Percentiles rank a stretch among this genome's conserved stretches.
phyloP scores from a whole-genome alignment of 1,140 invertebrate genomes.

The Zaprionus camerounensis region DNA sequence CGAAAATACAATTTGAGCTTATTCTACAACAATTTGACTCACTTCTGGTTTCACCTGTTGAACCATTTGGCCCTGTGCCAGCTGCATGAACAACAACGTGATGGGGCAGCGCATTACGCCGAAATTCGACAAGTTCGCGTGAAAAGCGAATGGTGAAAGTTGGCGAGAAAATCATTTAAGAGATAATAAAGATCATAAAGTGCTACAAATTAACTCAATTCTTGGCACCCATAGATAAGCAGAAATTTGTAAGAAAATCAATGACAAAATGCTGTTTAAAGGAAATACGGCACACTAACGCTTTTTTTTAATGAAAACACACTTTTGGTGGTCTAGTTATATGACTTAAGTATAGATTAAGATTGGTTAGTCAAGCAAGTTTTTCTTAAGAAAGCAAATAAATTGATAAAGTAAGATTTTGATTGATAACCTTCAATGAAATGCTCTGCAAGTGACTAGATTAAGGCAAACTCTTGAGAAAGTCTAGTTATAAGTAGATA shows the following conservation, averaged over 20 bases:
- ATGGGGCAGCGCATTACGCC: slow-evolving; percentile 13
- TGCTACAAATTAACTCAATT: slow-evolving; percentile 9
- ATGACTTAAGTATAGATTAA: neutral
- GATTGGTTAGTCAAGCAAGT: neutral
- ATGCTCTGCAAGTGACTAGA: too few relatives aligned
- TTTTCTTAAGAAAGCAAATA: too few relatives aligned
- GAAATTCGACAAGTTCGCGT: slow-evolving; percentile 54
- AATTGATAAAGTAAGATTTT: too few relatives aligned
- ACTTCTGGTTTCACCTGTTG: slow-evolving; percentile 38
- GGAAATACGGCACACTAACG: slow-evolving; percentile 12
- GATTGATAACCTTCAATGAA: too few relatives aligned
- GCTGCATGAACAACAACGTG: slow-evolving; percentile 28
- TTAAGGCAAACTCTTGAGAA: too few relatives aligned
- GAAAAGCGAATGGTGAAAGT: slow-evolving; percentile 42
- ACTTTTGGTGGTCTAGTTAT: neutral
- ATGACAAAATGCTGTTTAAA: slow-evolving; percentile 35
- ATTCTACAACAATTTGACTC: slow-evolving; percentile 24
- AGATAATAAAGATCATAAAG: neutral
- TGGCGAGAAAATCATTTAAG: slow-evolving; percentile 7
- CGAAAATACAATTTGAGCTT: neutral
- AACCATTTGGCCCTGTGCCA: slow-evolving; percentile 54
- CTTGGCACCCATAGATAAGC: slow-evolving; percentile 14
- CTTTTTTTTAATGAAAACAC: slow-evolving; percentile 32
- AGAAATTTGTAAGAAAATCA: slow-evolving; percentile 30
- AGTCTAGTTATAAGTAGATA: too few relatives aligned